Base-by-base conservation (phyloP, 2,888 invertebrate species). In the Brachyptera putata region DNA sequence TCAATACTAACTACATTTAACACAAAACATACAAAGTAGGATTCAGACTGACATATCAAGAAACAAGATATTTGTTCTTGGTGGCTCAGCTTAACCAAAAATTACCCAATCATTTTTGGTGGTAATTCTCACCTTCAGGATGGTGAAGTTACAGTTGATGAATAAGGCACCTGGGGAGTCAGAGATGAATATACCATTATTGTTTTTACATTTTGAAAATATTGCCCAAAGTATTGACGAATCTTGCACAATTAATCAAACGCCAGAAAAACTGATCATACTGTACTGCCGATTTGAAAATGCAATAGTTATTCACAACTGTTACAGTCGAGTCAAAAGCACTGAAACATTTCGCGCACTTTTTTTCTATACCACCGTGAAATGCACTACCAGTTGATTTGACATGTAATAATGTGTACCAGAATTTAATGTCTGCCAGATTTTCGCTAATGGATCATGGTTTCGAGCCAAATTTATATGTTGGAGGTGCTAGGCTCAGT, bases 121-220 rank as follows among this genome's bases (percentile, higher is more conserved):
- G n/a, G n/a, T n/a, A n/a, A n/a, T n/a, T n/a, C n/a, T n/a, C n/a
- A n/a, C n/a, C n/a, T n/a, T n/a, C n/a, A n/a, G n/a, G n/a, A n/a
- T n/a, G n/a, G n/a, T n/a, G n/a, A n/a, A n/a, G n/a, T n/a, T n/a
- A n/a, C n/a, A n/a, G n/a, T n/a, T n/a, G 61, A 60, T 37, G 37
- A 58, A 59, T 64, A 64, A 64, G 64, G 64, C 64, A 64, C 64
- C 64, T 62, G 64, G 57, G 34, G 50, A 43, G 62, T 60, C 61
- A 64, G 64, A 60, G 62, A 60, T 60, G 64, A 64, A 57, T n/a
- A 60, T 62, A 61, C 61, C 64, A 36, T 18, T 34, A 37, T 48
- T 18, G 41, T 41, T 21, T 16, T 18, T n/a, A 14, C 41, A 41
- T 21, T 21, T 41, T 41, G n/a, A n/a, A n/a, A n/a, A n/a, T n/a